Evolutionary conservation across 2,797 vertebrate species (phyloP), one percentile per base, ranked within the genome.

Genomic region (Pseudomugil gertrudae): DNA sequence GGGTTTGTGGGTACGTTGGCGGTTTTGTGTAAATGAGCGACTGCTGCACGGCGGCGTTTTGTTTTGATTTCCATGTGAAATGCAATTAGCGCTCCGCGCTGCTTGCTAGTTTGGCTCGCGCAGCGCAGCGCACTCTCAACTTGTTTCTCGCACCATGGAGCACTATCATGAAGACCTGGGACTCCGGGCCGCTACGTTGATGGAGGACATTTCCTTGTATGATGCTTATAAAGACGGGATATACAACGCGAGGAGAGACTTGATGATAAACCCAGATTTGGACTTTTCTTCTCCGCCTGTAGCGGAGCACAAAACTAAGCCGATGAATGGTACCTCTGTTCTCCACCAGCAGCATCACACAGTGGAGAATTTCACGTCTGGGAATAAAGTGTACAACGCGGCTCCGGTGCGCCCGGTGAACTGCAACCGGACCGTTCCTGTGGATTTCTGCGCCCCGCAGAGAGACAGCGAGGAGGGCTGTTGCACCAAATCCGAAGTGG

Each of bases 401-500:
- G 93, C 94, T 59, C 91, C 92, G 13, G 91, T 92, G 87, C 93
- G 95, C 54, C 85, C 91, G 0, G 90, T 93, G 7, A 93, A 77
- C 73, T 94, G 93, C 71, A 85, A 40, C 84, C 88, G 93, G 76
- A 68, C 88, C 33, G 90, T 92, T 1, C 92, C 92, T 6, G 88
- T 92, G 89, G 93, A 95, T 87, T 93, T 92, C 38, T 95, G 95
- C 32, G 88, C 92, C 62, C 92, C 92, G n/a, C 91, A 92, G 55
- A 87, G 93, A 73, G 93, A 93, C 85, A 69, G 63, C 1, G 93
- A 94, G 71, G 92, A 93, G 35, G 84, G 91, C 81, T 94, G 93
- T 27, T 94, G 94, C 90, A 93, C 94, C 89, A 94, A 93, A 80
- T 95, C 95, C 52, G 95, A 97, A 69, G 95, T 97, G 89, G 95